Conservation (phyloP, 1,140 invertebrate genomes). For the Chelonus insularis region DNA sequence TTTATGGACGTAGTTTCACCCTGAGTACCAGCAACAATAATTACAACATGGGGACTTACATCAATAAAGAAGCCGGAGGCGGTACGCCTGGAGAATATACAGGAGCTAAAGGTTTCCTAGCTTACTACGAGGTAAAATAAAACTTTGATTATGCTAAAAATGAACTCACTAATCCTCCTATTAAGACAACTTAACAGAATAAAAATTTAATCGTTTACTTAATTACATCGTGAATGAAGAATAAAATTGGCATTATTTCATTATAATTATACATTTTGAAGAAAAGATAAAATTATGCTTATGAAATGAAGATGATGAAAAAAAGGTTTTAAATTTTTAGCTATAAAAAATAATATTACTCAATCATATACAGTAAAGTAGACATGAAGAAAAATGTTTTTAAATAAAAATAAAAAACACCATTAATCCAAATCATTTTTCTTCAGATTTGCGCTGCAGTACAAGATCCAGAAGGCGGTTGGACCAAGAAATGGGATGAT, state of each 20-base stretch:
- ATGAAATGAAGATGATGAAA: too few relatives aligned
- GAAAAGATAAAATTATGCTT: too few relatives aligned
- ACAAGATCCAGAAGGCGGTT: constrained; percentile 68
- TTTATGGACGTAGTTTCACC: constrained; percentile 83
- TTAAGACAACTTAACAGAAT: too few relatives aligned
- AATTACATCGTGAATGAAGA: neutral
- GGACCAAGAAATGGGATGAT: constrained; percentile 83
- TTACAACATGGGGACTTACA: constrained; percentile 79
- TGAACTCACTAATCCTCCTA: too few relatives aligned
- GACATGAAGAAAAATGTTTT: neutral
- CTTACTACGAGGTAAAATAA: constrained; percentile 81
- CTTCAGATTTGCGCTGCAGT: constrained; percentile 76
- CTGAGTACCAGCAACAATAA: constrained; percentile 79
- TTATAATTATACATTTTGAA: too few relatives aligned
- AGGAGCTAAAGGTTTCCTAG: constrained; percentile 79
- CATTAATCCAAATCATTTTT: constrained; percentile 21
- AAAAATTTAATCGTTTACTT: neutral
- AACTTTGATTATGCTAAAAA: too few relatives aligned
- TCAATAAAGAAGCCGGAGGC: constrained; percentile 85
- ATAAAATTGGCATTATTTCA: neutral
- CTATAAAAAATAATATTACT: too few relatives aligned
- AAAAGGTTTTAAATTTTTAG: constrained; percentile 21
- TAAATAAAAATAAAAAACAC: neutral
- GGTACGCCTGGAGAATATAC: constrained; percentile 83
- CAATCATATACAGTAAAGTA: too few relatives aligned